Base-by-base conservation (phyloP, 2,888 invertebrate genomes). In the Sthenelais limicola region DNA sequence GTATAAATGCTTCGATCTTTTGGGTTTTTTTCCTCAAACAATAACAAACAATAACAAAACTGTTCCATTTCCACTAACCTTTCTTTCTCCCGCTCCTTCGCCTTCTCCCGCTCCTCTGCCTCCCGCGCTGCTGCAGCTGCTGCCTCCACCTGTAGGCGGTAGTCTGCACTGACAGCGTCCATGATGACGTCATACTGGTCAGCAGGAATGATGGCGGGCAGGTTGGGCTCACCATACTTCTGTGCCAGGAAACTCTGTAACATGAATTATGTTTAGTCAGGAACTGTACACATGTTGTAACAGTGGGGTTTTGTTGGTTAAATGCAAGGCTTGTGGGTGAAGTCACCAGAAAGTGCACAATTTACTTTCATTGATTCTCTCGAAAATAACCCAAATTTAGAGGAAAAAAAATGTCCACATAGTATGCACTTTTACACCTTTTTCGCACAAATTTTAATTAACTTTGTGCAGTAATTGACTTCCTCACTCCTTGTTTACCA, bases 211-310 rank as follows among this genome's bases (percentile, higher is more conserved):
- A 77, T 79, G 2, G 83, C 75, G 15, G 89, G 89, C 3, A 89
- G 80, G 15, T 86, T 75, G 28, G 81, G 80, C 1, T 83, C 81
- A 1, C 89, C 89, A 74, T 88, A 89, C 67, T 86, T 87, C 76
- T 89, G 88, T 4, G 89, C 89, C 18, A 89, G 79, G 30, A 90
- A 79, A 38, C 85, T 82, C 89, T 89, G 80, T 68, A 80, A 71
- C 21, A 12, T 30, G 43, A 7, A 62, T 35, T 18, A n/a, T n/a
- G n/a, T n/a, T n/a, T n/a, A n/a, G 9, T 18, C 12, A 43, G 9
- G 43, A 9, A 15, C 18, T 43, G 18, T 9, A 52, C 12, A 21
- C 18, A n/a, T n/a, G 24, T n/a, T 18, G 21, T n/a, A 18, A 24
- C 24, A 54, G 3, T 26, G 54, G 28, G 18, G 1, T n/a, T 18